Conservation (phyloP, 2,113 vertebrate genomes). For the Blennius ocellaris region DNA sequence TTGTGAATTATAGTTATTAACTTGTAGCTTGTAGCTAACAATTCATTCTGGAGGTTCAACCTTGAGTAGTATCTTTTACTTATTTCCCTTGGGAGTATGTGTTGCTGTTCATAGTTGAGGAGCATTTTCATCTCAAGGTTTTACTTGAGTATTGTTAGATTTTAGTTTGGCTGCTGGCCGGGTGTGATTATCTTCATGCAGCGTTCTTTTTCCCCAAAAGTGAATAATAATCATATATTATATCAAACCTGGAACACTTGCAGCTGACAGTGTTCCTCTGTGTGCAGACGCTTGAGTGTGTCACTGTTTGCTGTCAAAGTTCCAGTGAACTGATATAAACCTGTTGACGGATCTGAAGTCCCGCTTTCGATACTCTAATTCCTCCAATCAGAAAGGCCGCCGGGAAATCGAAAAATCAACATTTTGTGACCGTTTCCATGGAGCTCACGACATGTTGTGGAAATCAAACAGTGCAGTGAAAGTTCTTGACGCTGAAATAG, state of each 20-base stretch:
- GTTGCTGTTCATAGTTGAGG: neutral
- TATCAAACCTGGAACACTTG: neutral
- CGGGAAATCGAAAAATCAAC: slow-evolving; percentile 56
- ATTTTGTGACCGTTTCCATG: slow-evolving; percentile 63
- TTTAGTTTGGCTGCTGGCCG: neutral
- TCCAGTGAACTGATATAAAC: slow-evolving; percentile 22
- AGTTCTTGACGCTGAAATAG: slow-evolving; percentile 31
- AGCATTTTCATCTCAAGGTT: neutral
- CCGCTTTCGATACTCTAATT: slow-evolving; percentile 45
- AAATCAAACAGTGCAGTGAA: slow-evolving; percentile 46
- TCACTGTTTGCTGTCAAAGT: slow-evolving; percentile 21
- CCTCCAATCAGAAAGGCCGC: slow-evolving; percentile 43
- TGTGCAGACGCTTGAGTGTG: slow-evolving; percentile 8
- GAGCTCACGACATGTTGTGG: slow-evolving; percentile 62
- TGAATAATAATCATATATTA: neutral
- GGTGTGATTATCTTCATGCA: neutral
- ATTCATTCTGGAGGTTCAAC: too few species aligned
- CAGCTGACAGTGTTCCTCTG: slow-evolving; percentile 4
- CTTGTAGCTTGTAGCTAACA: too few species aligned
- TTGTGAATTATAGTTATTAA: too few species aligned
- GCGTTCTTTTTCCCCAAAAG: neutral
- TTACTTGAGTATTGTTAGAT: neutral
- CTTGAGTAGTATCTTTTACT: neutral
- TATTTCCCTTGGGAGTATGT: neutral
- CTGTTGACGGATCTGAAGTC: slow-evolving; percentile 47